These are phyloP conservation scores for Diaphora mendica DNA, from an alignment of 2,888 invertebrate species.

Conservation along the genomic window DNA sequence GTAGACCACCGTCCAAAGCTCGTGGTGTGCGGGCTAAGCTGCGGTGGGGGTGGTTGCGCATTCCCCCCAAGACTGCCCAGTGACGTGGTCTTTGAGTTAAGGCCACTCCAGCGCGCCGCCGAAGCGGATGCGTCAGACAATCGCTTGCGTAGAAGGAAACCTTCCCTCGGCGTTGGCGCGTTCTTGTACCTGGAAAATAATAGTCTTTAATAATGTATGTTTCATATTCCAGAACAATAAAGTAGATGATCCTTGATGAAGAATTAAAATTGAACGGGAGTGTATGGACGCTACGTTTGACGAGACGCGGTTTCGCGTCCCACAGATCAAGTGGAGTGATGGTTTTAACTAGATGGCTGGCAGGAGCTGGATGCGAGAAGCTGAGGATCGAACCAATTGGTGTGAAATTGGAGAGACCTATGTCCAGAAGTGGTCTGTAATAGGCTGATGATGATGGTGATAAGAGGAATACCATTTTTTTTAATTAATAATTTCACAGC, in stretches of 20 bases:
- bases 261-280: too few relatives aligned
- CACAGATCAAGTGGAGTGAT: too few relatives aligned
- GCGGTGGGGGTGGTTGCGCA: conserved; percentile 87
- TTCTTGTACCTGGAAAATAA: conserved; percentile 83
- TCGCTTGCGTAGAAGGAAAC: conserved; percentile 93
- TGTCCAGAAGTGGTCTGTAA: too few relatives aligned
- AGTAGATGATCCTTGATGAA: neutral
- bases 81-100: conserved; percentile 95
- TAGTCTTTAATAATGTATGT: neutral
- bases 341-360: too few relatives aligned
- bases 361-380: too few relatives aligned
- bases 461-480: neutral
- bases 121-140: conserved; percentile 89
- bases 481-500: neutral
- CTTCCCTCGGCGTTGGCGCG: conserved; percentile 91
- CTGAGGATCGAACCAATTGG: too few relatives aligned
- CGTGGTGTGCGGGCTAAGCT: conserved; percentile 81
- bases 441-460: neutral
- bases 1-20: conserved; percentile 91
- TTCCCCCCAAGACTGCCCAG: conserved; percentile 90
- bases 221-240: neutral
- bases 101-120: conserved; percentile 87
- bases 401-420: too few relatives aligned
- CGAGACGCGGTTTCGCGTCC: too few relatives aligned
- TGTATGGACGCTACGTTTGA: too few relatives aligned